A percentile compares a stretch with the other conserved stretches of the same genome.
These are phyloP conservation scores for Dolichoris vasculosae DNA, from an alignment of 1,140 invertebrate genomes.

Conservation along the genomic window DNA sequence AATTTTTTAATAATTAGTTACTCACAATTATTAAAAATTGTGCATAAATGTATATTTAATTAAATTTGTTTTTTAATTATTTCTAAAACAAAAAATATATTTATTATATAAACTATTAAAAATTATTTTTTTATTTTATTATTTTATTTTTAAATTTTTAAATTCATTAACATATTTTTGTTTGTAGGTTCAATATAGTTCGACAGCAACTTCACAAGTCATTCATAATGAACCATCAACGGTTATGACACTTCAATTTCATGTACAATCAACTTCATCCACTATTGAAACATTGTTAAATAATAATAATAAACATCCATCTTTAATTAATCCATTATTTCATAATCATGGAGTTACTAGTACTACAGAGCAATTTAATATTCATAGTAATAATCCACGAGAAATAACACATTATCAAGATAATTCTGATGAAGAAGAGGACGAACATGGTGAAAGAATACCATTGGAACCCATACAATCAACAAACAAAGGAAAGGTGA, in stretches of 20 bases:
- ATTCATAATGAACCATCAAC: constrained; percentile 68
- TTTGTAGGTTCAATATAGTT: constrained; percentile 62
- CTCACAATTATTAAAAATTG: too few relatives aligned
- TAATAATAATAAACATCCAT: constrained; percentile 63
- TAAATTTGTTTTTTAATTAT: too few relatives aligned
- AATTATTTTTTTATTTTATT: too few relatives aligned
- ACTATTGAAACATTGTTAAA: constrained; percentile 70
- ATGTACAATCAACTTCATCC: constrained; percentile 65
- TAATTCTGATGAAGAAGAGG: constrained; percentile 56
- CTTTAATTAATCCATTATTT: constrained; percentile 68
- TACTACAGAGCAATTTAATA: constrained; percentile 67
- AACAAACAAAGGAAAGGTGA: constrained; percentile 69
- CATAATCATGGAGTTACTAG: constrained; percentile 67
- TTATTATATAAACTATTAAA: too few relatives aligned
- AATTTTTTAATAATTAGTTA: too few relatives aligned
- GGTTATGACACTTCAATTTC: constrained; percentile 60
- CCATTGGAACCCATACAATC: constrained; percentile 67
- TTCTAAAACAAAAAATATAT: too few relatives aligned
- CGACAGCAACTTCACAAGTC: constrained; percentile 64
- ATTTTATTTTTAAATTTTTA: not conserved
- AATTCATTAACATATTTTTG: not conserved
- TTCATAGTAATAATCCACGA: constrained; percentile 68
- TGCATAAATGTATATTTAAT: too few relatives aligned
- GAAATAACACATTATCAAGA: constrained; percentile 66
- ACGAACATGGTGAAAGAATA: constrained; percentile 57